These are phyloP conservation scores for Sebastes matsubarae DNA, from an alignment of 2,797 vertebrate genomes.

Conservation along the genomic window DNA sequence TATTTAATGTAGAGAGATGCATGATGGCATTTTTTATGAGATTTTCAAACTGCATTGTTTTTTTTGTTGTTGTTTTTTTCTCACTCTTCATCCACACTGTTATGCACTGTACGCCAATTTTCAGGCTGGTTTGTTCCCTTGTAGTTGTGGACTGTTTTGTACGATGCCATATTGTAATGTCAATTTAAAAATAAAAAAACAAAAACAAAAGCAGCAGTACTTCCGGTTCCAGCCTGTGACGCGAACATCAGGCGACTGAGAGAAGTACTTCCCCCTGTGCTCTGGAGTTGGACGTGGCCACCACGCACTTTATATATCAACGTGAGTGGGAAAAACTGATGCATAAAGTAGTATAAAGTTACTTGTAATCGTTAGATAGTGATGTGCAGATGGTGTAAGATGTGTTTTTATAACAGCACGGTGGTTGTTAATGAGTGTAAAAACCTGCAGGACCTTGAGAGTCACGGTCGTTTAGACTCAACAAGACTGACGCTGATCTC, in stretches of 20 bases:
- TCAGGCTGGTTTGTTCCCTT: too few relatives aligned
- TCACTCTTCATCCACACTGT: too few relatives aligned
- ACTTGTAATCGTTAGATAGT: not conserved
- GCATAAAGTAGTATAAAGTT: not conserved
- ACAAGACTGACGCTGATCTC: not conserved
- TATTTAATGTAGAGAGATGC: too few relatives aligned
- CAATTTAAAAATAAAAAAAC: too few relatives aligned
- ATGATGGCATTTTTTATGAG: too few relatives aligned
- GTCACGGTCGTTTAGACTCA: constrained; percentile 26
- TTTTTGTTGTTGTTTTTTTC: too few relatives aligned
- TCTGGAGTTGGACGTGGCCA: constrained; percentile 60
- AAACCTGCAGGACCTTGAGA: constrained; percentile 39
- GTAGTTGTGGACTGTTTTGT: too few relatives aligned
- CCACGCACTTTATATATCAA: constrained; percentile 29
- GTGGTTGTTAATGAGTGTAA: not conserved
- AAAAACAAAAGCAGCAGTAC: not conserved
- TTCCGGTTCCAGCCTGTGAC: constrained; percentile 44
- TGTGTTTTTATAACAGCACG: rapidly evolving
- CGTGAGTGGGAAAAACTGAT: constrained; percentile 58
- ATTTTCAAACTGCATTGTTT: too few relatives aligned
- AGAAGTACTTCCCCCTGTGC: constrained; percentile 1
- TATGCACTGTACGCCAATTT: too few relatives aligned
- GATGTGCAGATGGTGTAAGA: rapidly evolving
- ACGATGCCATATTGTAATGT: too few relatives aligned
- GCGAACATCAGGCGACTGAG: not conserved